These are phyloP conservation scores for Macrocentrus cingulum DNA, from an alignment of 1,140 invertebrate genomes.

Conservation along the genomic window DNA sequence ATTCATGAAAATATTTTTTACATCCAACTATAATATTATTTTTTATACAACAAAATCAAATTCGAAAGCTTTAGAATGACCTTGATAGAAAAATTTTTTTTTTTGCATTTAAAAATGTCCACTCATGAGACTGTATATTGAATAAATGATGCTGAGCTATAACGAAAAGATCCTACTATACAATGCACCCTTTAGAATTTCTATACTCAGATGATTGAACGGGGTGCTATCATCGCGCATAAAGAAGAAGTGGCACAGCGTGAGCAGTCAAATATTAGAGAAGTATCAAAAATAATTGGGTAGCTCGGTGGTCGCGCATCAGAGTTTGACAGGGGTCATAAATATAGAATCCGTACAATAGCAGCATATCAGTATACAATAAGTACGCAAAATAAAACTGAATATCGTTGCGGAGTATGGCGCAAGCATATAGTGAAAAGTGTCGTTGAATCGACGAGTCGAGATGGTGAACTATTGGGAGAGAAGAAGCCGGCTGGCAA, in stretches of 20 bases:
- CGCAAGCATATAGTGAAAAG: too few species aligned
- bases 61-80: too few species aligned
- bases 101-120: too few species aligned
- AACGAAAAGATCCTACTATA: slow-evolving; percentile 19
- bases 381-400: too few species aligned
- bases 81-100: too few species aligned
- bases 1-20: too few species aligned
- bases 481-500: slow-evolving; percentile 20
- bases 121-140: too few species aligned
- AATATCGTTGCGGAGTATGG: too few species aligned
- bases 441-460: slow-evolving; percentile 27
- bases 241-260: slow-evolving; percentile 47
- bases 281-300: slow-evolving; percentile 49
- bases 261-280: slow-evolving; percentile 53
- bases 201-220: too few species aligned
- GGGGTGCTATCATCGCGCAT: too few species aligned
- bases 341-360: background rate
- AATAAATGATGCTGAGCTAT: background rate
- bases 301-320: slow-evolving; percentile 24
- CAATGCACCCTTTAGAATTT: background rate
- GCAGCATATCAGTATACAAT: background rate
- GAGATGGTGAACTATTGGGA: slow-evolving; percentile 25
- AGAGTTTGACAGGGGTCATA: background rate
- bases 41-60: too few species aligned
- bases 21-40: too few species aligned